Percentiles rank a stretch among this genome's conserved stretches.
These are phyloP conservation scores for Microctenopoma lineatum DNA, from an alignment of 2,797 vertebrate species.

Conservation along the genomic window DNA sequence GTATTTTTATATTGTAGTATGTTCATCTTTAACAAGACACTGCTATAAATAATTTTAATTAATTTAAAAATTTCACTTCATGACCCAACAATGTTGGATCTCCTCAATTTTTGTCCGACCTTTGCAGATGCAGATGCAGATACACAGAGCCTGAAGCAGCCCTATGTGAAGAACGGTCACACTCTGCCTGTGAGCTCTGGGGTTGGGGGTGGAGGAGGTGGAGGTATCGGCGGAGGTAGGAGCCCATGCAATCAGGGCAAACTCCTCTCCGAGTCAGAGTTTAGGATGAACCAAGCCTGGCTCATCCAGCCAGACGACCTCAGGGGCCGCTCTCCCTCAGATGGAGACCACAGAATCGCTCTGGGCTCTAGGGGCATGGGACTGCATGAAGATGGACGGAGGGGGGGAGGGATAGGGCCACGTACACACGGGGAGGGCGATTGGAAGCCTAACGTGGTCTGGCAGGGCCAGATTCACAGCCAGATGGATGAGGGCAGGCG, in stretches of 20 bases:
- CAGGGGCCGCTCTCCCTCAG: conserved; percentile 79
- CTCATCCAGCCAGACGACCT: conserved; percentile 75
- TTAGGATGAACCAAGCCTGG: conserved; percentile 80
- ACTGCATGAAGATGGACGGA: conserved; percentile 83
- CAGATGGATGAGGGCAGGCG: conserved; percentile 77
- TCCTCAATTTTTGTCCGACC: not conserved
- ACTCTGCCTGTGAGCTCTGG: conserved; percentile 85
- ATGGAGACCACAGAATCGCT: conserved; percentile 74
- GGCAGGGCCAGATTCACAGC: conserved; percentile 75
- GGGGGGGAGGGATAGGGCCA: conserved; percentile 79
- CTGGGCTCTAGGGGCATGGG: conserved; percentile 71
- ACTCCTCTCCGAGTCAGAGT: conserved; percentile 74
- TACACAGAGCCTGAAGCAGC: conserved; percentile 80
- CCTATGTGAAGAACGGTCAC: conserved; percentile 92
- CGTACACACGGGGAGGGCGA: conserved; percentile 81
- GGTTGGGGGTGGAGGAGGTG: conserved; percentile 46
- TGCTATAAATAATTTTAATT: conserved; percentile 24
- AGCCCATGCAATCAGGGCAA: conserved; percentile 73
- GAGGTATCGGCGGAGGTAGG: conserved; percentile 47
- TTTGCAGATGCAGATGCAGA: conserved; percentile 83
- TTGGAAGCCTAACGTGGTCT: conserved; percentile 79
- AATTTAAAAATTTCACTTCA: conserved; percentile 1
- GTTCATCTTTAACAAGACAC: conserved; percentile 13
- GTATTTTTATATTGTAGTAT: not conserved
- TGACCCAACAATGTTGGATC: conserved; percentile 6